Evolutionary conservation across 2,797 vertebrate genomes (phyloP).

Genomic region (Aotus griseimembra): DNA sequence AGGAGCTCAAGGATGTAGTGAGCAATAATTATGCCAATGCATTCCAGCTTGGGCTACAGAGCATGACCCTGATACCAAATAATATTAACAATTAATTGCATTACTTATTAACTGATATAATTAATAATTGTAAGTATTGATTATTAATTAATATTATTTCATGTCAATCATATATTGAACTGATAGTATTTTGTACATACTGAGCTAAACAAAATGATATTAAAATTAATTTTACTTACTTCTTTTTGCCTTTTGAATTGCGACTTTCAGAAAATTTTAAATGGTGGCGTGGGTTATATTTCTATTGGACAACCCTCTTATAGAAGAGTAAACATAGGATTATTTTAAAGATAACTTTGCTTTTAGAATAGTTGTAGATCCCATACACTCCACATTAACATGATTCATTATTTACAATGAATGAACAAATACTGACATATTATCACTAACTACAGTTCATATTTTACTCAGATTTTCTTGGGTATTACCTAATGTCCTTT

Average conservation of each 20-base stretch:
- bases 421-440: neutral
- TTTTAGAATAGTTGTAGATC: neutral
- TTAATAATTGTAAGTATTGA: too few species aligned
- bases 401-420: neutral
- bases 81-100: neutral
- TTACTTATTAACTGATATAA: neutral
- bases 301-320: neutral
- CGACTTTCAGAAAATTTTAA: neutral
- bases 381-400: neutral
- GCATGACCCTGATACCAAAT: neutral
- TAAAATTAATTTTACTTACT: neutral
- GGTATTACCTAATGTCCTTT: neutral
- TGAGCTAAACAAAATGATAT: neutral
- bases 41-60: neutral
- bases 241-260: constrained; percentile 23
- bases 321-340: neutral
- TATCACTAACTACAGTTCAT: neutral
- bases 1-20: neutral
- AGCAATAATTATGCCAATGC: neutral
- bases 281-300: neutral
- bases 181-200: neutral
- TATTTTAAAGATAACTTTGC: neutral
- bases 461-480: neutral
- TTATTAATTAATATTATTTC: neutral
- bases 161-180: neutral